Evolutionary conservation across 2,113 vertebrate species (phyloP), one percentile per base, ranked within the genome.

Genomic region (Axis porcinus): DNA sequence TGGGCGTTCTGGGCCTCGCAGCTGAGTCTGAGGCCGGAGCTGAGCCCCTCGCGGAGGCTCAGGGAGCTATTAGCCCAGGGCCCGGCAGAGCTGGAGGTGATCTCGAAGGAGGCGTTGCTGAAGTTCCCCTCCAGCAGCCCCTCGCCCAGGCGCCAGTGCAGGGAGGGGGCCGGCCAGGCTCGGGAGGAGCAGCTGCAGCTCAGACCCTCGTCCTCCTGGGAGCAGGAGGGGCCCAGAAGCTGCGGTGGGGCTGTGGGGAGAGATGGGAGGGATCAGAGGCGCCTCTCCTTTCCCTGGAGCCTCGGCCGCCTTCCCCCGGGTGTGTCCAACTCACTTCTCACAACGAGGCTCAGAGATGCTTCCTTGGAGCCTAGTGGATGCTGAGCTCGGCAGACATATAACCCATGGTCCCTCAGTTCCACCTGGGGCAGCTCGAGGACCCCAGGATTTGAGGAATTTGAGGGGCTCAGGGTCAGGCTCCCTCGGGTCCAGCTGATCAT

Each of bases 191-290:
- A 97, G 81, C 4, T 40, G 79, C 95, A 97, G n/a, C 7, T 12
- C 45, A 98, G 57, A 11, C 14, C 17, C 27, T 52, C 4, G 0
- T 67, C 52, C 43, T 78, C 43, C 89, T 58, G 87, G 86, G 92
- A 94, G 36, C 95, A 95, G 36, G 28, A 88, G 52, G 94, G 94
- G 0, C 19, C 58, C 13, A 90, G 36, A 11, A 98, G 85, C 91
- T 60, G 43, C 0, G 14, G 89, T 8, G 82, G 30, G 0, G 21
- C 94, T 94, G 74, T 30, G 13, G 70, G 58, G 28, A 45, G 50
- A 28, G 4, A 62, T 19, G 19, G 50, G n/a, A 60, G 16, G 52
- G 9, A 70, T 96, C 89, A 40, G 47, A 2, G 9, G 54, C 7
- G 16, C 64, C 36, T 55, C n/a, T 30, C 50, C 25, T 6, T n/a